Conservation (phyloP, 2,113 vertebrate genomes). For the Callipepla squamata region DNA sequence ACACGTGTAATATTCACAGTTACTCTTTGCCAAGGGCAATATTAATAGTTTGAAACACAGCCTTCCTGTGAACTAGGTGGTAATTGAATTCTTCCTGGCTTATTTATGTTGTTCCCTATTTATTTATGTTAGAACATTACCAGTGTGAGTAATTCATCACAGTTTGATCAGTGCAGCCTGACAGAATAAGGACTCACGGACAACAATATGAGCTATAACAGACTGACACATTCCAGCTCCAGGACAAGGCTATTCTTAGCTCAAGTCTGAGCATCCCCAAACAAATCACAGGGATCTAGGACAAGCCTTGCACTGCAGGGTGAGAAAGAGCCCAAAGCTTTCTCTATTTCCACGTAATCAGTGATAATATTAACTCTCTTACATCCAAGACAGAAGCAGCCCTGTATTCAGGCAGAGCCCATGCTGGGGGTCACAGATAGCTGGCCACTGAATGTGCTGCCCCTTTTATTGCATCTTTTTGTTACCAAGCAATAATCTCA, state of each 20-base stretch:
- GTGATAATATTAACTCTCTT: background rate
- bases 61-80: background rate
- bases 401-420: background rate
- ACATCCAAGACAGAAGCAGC: background rate
- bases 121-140: background rate
- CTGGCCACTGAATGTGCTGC: accelerated
- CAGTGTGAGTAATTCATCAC: background rate
- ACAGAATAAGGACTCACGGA: background rate
- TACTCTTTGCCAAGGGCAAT: background rate
- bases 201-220: accelerated
- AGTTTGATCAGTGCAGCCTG: background rate
- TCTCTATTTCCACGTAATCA: background rate
- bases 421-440: background rate
- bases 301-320: background rate
- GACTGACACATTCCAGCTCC: background rate
- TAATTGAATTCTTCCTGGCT: background rate
- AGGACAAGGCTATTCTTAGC: background rate
- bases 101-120: background rate
- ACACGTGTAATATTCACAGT: background rate
- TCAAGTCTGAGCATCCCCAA: background rate
- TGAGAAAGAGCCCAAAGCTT: background rate
- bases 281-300: background rate
- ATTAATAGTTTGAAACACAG: background rate
- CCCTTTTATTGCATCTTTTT: background rate
- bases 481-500: background rate